Base-by-base conservation (phyloP, 2,888 invertebrate species). In the Caenorhabditis angaria region DNA sequence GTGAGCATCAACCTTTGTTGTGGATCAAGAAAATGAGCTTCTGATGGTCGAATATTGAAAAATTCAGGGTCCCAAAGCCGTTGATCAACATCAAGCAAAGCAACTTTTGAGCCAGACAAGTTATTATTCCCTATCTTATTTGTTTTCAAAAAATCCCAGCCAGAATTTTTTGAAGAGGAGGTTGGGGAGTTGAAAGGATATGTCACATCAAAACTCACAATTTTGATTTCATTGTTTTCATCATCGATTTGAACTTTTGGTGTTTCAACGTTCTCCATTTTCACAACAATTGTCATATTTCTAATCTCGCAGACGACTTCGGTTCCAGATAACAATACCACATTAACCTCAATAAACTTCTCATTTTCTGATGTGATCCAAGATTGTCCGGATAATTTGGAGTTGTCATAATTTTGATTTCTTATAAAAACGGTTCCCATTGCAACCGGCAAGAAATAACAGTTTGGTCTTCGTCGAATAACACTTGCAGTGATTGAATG, bases 11-110 rank as follows among this genome's bases (percentile, higher is more conserved):
- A 91, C 78, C 95, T 91, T 80, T 97, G 90, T 88, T 94, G 94
- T 10, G 95, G 94, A 88, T 96, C 95, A 93, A 96, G 94, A 64
- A 93, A 92, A 1, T 57, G 35, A 2, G 86, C 86, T 78, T 88
- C 87, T 62, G 74, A 81, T 22, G 87, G 85, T 20, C 73, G 76
- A 48, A 88, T 85, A n/a, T 87, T 86, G 70, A 88, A 88, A 66
- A 84, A 87, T 47, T 83, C 78, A 2, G 88, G 87, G 76, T 88
- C 88, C 81, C 89, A 88, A 27, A 78, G 50, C 18, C 65, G 60
- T 0, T 73, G 48, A 55, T 80, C 76, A 22, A 57, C 32, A 51
- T 80, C 78, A 58, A 68, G 68, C 62, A 65, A 64, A 53, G 57
- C 48, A 41, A 75, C 57, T 22, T 57, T 53, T 24, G 54, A 29